phyloP scores from a whole-genome alignment of 1,140 invertebrate species.

The Grapholita molesta region DNA sequence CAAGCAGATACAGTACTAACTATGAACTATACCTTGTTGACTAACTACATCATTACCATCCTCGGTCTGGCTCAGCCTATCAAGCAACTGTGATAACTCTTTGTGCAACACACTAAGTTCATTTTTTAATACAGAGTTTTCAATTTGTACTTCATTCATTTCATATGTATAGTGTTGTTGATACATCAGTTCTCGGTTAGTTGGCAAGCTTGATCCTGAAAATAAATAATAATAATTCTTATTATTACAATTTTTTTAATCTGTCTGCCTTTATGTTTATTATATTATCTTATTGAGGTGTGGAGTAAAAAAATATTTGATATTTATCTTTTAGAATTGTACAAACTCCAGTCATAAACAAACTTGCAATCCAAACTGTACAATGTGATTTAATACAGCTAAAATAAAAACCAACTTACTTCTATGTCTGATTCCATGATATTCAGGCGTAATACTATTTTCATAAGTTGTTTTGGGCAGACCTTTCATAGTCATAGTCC shows the following conservation, averaged over 20 bases:
- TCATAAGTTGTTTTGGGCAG: slow-evolving; percentile 25
- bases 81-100: slow-evolving; percentile 57
- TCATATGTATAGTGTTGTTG: slow-evolving; percentile 58
- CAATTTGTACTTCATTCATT: slow-evolving; percentile 73
- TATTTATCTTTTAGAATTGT: too few species aligned
- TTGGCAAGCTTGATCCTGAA: slow-evolving; percentile 56
- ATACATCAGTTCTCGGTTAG: slow-evolving; percentile 47
- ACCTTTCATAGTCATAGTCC: slow-evolving; percentile 34
- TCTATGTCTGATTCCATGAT: slow-evolving; percentile 47
- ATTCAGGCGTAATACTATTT: slow-evolving; percentile 36
- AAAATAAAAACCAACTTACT: slow-evolving; percentile 37
- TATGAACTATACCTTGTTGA: slow-evolving; percentile 22
- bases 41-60: slow-evolving; percentile 51
- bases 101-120: slow-evolving; percentile 69
- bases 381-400: not conserved
- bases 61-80: slow-evolving; percentile 54
- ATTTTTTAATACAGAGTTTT: slow-evolving; percentile 77
- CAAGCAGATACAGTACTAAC: not conserved
- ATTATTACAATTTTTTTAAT: not conserved
- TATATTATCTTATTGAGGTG: not conserved
- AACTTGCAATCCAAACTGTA: not conserved
- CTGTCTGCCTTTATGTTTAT: too few species aligned
- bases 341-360: too few species aligned
- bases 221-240: slow-evolving; percentile 20
- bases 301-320: not conserved